Evolutionary conservation across 2,797 vertebrate species (phyloP).

Genomic region (Hyperoplus lanceolatus): DNA sequence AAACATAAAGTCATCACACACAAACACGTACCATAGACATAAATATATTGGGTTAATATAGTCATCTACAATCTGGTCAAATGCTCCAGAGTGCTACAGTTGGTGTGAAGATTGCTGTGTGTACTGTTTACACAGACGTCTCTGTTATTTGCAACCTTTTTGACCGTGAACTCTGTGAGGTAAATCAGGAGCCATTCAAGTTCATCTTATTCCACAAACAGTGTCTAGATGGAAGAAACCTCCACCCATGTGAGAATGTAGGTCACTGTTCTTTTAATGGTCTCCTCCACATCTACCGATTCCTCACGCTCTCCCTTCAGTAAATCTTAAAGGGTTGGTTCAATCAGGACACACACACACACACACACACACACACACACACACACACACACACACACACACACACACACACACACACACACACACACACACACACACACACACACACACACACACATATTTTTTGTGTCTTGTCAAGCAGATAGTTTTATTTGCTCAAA

Average conservation of each 20-base stretch:
- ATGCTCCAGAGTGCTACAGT: slow-evolving; percentile 16
- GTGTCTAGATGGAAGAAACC: neutral
- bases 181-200: neutral
- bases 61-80: slow-evolving; percentile 10
- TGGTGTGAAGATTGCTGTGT: slow-evolving; percentile 3
- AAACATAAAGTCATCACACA: slow-evolving; percentile 18
- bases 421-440: no score
- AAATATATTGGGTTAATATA: slow-evolving; percentile 33
- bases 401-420: neutral
- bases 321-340: slow-evolving; percentile 1
- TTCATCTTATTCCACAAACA: slow-evolving; percentile 17
- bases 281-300: neutral
- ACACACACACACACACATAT: neutral
- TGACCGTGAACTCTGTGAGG: slow-evolving; percentile 14
- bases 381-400: neutral
- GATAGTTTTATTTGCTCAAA: neutral
- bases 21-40: slow-evolving; percentile 10
- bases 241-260: slow-evolving; percentile 19
- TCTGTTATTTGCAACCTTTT: slow-evolving; percentile 18
- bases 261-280: neutral
- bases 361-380: neutral
- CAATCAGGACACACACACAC: neutral
- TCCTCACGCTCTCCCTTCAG: neutral
- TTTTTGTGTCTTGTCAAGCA: neutral
- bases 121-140: neutral